phyloP scores from a whole-genome alignment of 2,797 vertebrate genomes.

The Tamandua tetradactyla region DNA sequence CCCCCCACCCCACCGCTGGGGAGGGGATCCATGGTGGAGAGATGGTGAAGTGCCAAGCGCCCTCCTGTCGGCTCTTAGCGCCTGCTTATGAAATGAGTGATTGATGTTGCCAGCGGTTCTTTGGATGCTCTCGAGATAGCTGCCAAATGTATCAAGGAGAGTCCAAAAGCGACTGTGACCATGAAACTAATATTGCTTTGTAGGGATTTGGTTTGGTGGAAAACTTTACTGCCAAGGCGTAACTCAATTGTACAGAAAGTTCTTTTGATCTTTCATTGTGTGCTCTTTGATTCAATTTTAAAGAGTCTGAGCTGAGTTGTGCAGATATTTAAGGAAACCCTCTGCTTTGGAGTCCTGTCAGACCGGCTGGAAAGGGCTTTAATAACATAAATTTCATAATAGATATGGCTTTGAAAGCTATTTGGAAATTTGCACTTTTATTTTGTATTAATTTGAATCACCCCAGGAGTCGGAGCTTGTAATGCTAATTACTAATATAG shows the following conservation, averaged over 20 bases:
- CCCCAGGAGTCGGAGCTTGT: constrained; percentile 78
- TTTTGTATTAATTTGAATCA: constrained; percentile 83
- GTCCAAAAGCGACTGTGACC: constrained; percentile 73
- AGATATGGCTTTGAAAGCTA: constrained; percentile 76
- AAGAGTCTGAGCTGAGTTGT: constrained; percentile 72
- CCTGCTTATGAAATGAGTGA: constrained; percentile 76
- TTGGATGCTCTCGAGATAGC: constrained; percentile 78
- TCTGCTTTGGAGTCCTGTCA: constrained; percentile 56
- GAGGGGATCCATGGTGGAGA: constrained; percentile 54
- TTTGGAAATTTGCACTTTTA: constrained; percentile 81
- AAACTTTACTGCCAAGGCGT: constrained; percentile 73
- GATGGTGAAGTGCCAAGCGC: constrained; percentile 55
- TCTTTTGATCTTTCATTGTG: constrained; percentile 72
- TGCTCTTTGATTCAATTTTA: constrained; percentile 71
- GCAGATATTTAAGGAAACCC: constrained; percentile 69
- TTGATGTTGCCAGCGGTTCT: constrained; percentile 66
- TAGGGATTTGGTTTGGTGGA: constrained; percentile 76
- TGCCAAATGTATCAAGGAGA: constrained; percentile 78
- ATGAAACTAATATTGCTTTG: constrained; percentile 77
- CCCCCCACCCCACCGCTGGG: constrained; percentile 69
- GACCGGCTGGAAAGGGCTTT: constrained; percentile 67
- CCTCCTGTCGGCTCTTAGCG: constrained; percentile 59
- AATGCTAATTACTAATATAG: constrained; percentile 84
- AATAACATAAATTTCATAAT: constrained; percentile 77
- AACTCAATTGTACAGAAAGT: constrained; percentile 72